Percentiles rank a stretch among this genome's conserved stretches.
Evolutionary conservation across 2,797 vertebrate genomes (phyloP).

Genomic region (Tenualosa thibaudeaui): DNA sequence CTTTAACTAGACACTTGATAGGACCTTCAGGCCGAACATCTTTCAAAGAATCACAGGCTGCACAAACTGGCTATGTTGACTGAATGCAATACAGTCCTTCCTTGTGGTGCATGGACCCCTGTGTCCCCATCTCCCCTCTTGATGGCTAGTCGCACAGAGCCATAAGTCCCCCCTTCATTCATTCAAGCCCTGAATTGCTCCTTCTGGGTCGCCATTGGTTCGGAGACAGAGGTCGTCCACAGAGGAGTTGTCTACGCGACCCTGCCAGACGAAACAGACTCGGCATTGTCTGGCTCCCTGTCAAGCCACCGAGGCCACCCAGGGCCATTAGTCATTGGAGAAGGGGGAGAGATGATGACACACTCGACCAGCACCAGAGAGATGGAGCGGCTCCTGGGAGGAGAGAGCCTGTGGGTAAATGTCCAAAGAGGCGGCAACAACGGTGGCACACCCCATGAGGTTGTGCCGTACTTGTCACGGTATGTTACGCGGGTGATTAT

Average conservation of each 20-base stretch:
- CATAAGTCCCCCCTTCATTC: not conserved
- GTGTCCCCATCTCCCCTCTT: constrained; percentile 12
- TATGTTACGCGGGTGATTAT: not conserved
- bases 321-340: constrained; percentile 34
- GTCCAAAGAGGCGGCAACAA: not conserved
- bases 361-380: not conserved
- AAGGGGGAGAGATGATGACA: not conserved
- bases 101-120: not conserved
- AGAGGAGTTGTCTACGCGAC: constrained; percentile 52
- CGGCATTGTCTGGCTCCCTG: constrained; percentile 66
- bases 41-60: not conserved
- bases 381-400: not conserved
- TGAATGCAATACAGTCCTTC: not conserved
- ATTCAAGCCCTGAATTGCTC: not conserved
- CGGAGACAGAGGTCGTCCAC: constrained; percentile 22
- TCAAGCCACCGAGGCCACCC: constrained; percentile 57
- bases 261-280: constrained; percentile 62
- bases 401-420: not conserved
- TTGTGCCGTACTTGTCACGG: not conserved
- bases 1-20: not conserved
- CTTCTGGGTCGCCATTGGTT: constrained; percentile 18
- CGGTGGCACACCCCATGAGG: not conserved
- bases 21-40: not conserved
- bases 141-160: not conserved
- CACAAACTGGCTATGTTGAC: not conserved